A percentile compares a stretch with the other conserved stretches of the same genome.
These are phyloP conservation scores for Hydropotes inermis DNA, from an alignment of 2,113 vertebrate genomes.

Conservation along the genomic window DNA sequence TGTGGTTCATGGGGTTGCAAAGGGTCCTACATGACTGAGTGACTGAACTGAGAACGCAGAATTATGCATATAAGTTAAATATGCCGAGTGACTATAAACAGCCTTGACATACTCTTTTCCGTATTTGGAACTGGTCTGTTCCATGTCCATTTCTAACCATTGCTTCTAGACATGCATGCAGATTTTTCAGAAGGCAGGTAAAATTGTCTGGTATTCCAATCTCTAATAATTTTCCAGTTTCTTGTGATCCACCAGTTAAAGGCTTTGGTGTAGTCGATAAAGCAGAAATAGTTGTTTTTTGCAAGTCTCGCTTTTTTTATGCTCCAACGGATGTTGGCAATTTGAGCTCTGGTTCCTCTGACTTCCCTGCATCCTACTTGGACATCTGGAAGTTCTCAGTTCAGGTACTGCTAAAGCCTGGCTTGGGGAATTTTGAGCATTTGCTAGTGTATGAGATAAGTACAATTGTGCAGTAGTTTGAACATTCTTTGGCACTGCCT, in stretches of 20 bases:
- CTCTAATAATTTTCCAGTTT: not conserved
- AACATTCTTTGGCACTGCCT: not conserved
- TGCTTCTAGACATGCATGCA: not conserved
- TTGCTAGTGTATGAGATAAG: not conserved
- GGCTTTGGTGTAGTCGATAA: not conserved
- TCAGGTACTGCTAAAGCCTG: not conserved
- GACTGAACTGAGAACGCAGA: not conserved
- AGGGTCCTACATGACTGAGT: fast-evolving
- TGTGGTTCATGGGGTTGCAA: fast-evolving
- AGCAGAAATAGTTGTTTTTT: not conserved
- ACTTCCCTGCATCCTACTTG: not conserved
- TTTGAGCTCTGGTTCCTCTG: not conserved
- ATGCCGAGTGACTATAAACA: not conserved
- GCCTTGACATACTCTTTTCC: not conserved
- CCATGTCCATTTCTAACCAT: not conserved
- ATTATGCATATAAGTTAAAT: not conserved
- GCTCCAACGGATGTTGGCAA: not conserved
- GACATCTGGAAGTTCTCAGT: not conserved
- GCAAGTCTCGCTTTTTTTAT: not conserved
- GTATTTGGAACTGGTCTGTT: not conserved
- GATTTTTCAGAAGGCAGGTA: not conserved
- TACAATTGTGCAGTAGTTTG: not conserved
- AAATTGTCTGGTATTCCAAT: not conserved
- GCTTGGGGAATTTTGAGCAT: not conserved
- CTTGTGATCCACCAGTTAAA: not conserved